Conservation (phyloP, 2,113 vertebrate species). For the Chionis minor region DNA sequence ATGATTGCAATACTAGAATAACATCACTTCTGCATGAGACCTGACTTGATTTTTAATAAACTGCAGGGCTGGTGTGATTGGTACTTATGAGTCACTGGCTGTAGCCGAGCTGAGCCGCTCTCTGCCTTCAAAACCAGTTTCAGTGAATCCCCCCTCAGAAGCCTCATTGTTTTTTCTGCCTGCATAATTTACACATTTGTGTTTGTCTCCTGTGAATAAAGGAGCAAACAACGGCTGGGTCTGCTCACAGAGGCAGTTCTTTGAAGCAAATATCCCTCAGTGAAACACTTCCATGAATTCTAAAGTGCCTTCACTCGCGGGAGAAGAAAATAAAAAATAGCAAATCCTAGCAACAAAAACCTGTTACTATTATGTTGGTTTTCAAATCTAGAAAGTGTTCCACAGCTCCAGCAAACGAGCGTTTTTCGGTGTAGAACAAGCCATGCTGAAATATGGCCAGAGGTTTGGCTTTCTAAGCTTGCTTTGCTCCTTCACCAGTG, state of each 20-base stretch:
- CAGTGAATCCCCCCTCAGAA: not conserved
- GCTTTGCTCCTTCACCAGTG: not conserved
- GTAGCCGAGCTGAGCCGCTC: not conserved
- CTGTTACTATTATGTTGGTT: not conserved
- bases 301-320: not conserved
- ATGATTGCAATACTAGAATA: not conserved
- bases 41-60: conserved; percentile 56
- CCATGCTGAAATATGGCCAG: not conserved
- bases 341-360: not conserved
- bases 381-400: not conserved
- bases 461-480: not conserved
- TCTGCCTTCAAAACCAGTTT: not conserved
- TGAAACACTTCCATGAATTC: not conserved
- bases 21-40: not conserved
- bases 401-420: not conserved
- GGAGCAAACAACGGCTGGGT: not conserved
- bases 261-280: not conserved
- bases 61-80: not conserved
- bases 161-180: not conserved
- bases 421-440: not conserved
- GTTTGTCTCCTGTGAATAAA: not conserved
- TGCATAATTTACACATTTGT: conserved; percentile 7
- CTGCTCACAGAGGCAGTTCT: not conserved
- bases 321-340: not conserved
- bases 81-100: not conserved